These are phyloP conservation scores for Salvator merianae DNA, from an alignment of 2,113 vertebrate genomes.

Conservation along the genomic window DNA sequence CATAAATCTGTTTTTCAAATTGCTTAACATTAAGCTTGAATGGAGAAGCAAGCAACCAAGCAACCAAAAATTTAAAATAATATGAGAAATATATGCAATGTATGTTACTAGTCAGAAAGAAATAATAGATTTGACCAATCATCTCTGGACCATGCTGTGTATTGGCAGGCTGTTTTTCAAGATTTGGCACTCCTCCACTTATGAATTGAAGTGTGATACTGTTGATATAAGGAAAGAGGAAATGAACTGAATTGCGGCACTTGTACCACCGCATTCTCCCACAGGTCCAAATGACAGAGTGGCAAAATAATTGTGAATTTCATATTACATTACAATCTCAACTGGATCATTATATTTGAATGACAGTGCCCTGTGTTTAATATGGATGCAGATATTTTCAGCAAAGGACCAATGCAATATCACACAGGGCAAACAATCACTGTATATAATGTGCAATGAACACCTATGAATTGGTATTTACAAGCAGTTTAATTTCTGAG, in stretches of 20 bases:
- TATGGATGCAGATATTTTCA: constrained; percentile 31
- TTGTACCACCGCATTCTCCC: not conserved
- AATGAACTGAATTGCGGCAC: not conserved
- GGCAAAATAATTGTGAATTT: constrained; percentile 28
- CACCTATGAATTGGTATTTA: constrained; percentile 15
- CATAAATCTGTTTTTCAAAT: constrained; percentile 15
- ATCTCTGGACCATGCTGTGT: constrained; percentile 5
- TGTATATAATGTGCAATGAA: not conserved
- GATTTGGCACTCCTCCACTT: constrained; percentile 5
- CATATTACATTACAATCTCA: constrained; percentile 16
- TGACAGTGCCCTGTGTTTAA: not conserved
- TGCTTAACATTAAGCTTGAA: not conserved
- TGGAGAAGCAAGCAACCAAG: not conserved
- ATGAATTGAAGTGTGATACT: not conserved
- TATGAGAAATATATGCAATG: not conserved
- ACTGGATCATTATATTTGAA: constrained; percentile 12
- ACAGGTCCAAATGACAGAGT: not conserved
- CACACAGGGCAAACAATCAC: not conserved
- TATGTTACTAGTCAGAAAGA: constrained; percentile 19
- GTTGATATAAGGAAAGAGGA: constrained; percentile 1
- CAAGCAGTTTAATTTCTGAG: constrained; percentile 28
- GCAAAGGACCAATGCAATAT: not conserved
- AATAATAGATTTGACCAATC: constrained; percentile 8
- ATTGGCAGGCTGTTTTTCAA: not conserved
- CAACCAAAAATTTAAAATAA: not conserved